Percentiles rank a stretch among this genome's conserved stretches.
Evolutionary conservation across 92 coral and sea anemone genomes (phyloP).

Genomic region (Palythoa grandis): DNA sequence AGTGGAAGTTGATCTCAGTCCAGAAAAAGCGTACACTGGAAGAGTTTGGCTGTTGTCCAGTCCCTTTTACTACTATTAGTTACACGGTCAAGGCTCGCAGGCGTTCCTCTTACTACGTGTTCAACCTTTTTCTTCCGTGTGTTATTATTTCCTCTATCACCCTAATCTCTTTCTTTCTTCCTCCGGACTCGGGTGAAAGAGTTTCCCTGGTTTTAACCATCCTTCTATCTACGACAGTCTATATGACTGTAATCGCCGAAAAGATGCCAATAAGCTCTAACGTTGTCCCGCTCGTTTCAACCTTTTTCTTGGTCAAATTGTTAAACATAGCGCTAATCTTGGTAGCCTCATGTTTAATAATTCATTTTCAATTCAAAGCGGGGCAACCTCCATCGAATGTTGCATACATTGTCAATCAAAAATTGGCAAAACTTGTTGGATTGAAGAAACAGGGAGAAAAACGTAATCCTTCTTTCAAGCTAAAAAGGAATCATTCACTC

Average conservation of each 20-base stretch:
- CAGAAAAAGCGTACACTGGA: neutral
- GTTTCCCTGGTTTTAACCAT: conserved; percentile 47
- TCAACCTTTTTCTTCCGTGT: conserved; percentile 47
- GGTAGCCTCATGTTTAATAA: conserved; percentile 23
- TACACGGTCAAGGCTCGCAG: conserved; percentile 15
- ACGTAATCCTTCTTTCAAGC: neutral
- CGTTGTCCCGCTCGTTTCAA: conserved; percentile 32
- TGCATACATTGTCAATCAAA: neutral
- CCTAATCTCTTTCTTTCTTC: conserved; percentile 38
- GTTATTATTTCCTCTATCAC: conserved; percentile 42
- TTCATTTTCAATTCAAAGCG: neutral
- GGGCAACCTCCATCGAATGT: neutral
- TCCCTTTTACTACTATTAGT: conserved; percentile 1
- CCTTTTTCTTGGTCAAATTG: conserved; percentile 26
- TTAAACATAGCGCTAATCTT: conserved; percentile 35
- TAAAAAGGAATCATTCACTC: neutral
- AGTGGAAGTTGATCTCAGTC: conserved; percentile 39
- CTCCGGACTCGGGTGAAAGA: conserved; percentile 53
- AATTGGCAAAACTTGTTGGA: neutral
- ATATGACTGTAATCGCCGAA: conserved; percentile 50
- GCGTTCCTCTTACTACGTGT: conserved; percentile 36
- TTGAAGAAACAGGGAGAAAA: neutral
- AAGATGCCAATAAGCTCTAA: conserved; percentile 49
- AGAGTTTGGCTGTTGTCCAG: neutral
- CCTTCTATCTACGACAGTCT: conserved; percentile 42